Conservation (phyloP, 2,888 invertebrate species). For the Eristalinus sepulchralis region DNA sequence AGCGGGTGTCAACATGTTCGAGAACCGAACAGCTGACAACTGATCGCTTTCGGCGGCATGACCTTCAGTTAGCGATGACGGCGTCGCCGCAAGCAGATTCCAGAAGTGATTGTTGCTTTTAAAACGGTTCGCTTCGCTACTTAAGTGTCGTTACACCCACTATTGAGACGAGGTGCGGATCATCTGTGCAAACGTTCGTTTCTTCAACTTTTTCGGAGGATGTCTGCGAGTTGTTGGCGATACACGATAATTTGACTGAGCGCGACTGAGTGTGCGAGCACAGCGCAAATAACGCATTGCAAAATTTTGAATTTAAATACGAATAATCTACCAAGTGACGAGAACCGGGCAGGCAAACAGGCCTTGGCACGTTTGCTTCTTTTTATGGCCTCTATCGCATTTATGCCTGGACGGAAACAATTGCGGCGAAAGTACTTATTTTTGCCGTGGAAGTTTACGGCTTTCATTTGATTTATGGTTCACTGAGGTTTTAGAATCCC, state of each 20-base stretch:
- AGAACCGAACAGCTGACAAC: background rate
- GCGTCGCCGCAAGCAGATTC: background rate
- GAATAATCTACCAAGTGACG: background rate
- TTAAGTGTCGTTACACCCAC: background rate
- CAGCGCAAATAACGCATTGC: background rate
- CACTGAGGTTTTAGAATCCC: background rate
- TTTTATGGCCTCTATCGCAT: background rate
- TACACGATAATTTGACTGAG: too few species aligned
- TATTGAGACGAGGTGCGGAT: background rate
- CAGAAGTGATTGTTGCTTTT: background rate
- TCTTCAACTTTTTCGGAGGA: background rate
- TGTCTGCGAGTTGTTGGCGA: background rate
- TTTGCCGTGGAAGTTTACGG: background rate
- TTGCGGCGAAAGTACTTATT: too few species aligned
- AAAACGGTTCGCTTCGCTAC: background rate
- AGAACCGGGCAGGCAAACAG: background rate
- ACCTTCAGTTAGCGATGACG: background rate
- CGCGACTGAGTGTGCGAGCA: background rate
- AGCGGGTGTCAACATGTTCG: background rate
- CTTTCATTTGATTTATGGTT: background rate
- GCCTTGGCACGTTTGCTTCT: background rate
- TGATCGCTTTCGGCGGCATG: background rate
- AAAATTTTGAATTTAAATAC: background rate
- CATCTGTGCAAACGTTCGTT: background rate
- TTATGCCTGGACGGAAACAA: background rate